Percentiles rank a stretch among this genome's conserved stretches.
Conservation (phyloP, 1,140 invertebrate genomes). For the Chironomus tepperi region DNA sequence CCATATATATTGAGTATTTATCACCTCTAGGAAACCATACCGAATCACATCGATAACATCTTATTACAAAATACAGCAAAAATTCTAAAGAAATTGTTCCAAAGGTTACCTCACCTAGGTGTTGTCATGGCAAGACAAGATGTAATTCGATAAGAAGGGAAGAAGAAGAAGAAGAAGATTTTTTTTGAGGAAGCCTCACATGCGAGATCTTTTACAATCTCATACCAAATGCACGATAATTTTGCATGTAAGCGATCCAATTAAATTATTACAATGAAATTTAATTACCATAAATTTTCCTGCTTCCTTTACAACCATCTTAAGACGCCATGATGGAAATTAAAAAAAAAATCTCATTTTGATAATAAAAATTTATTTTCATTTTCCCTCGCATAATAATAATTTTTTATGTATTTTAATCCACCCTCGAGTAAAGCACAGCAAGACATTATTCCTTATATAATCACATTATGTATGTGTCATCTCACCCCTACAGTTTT, state of each 20-base stretch:
- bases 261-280: not conserved
- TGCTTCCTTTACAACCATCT: not conserved
- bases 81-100: too few relatives aligned
- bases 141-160: not conserved
- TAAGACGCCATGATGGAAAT: conserved; percentile 11
- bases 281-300: not conserved
- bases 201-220: not conserved
- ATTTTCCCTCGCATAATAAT: not conserved
- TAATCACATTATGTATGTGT: too few relatives aligned
- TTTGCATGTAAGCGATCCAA: conserved; percentile 6
- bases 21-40: too few relatives aligned
- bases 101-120: too few relatives aligned
- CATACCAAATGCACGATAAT: not conserved
- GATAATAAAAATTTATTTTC: not conserved
- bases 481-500: too few relatives aligned
- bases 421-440: too few relatives aligned
- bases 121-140: too few relatives aligned
- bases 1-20: too few relatives aligned
- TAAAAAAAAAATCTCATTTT: not conserved
- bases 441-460: too few relatives aligned
- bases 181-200: not conserved
- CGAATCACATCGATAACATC: too few relatives aligned
- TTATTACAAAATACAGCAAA: too few relatives aligned
- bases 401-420: not conserved
- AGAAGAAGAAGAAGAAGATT: too few relatives aligned